These are phyloP conservation scores for Pherbina coryleti DNA, from an alignment of 2,888 invertebrate species.

Conservation along the genomic window DNA sequence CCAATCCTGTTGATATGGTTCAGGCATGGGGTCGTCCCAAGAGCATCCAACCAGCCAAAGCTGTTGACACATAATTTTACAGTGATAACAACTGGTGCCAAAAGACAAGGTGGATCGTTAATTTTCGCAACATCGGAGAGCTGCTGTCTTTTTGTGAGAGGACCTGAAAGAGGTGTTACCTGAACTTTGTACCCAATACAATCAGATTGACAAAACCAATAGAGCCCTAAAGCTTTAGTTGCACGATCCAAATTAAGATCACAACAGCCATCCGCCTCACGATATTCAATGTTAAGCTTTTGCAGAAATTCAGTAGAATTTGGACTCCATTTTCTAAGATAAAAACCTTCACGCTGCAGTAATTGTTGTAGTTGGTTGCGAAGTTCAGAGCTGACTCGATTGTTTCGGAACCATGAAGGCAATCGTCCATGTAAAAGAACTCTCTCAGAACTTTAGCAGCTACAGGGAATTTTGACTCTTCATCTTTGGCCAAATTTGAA, in stretches of 20 bases:
- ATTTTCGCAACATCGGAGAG: slow-evolving; percentile 30
- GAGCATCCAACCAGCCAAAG: slow-evolving; percentile 14
- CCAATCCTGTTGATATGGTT: slow-evolving; percentile 15
- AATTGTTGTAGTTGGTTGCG: slow-evolving; percentile 24
- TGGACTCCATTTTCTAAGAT: slow-evolving; percentile 30
- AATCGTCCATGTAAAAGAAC: slow-evolving; percentile 45
- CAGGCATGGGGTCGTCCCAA: slow-evolving; percentile 28
- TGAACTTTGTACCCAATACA: slow-evolving; percentile 19
- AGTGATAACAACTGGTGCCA: slow-evolving; percentile 25
- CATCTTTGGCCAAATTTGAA: slow-evolving; percentile 39
- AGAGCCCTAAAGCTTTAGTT: slow-evolving; percentile 36
- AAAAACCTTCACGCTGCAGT: slow-evolving; percentile 35
- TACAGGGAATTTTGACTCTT: slow-evolving; percentile 34
- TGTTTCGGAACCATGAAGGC: slow-evolving; percentile 33
- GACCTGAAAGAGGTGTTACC: not conserved
- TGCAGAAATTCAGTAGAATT: slow-evolving; percentile 35
- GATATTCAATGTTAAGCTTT: not conserved
- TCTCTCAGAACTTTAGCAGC: slow-evolving; percentile 36
- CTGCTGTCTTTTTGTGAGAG: slow-evolving; percentile 23
- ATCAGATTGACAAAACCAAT: slow-evolving; percentile 20
- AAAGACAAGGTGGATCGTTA: slow-evolving; percentile 25
- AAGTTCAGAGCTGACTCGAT: slow-evolving; percentile 22
- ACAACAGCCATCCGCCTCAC: not conserved
- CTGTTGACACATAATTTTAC: slow-evolving; percentile 30
- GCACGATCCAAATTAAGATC: slow-evolving; percentile 30